Evolutionary conservation across 2,797 vertebrate genomes (phyloP).

Genomic region (Paratrypauchen microcephalus): DNA sequence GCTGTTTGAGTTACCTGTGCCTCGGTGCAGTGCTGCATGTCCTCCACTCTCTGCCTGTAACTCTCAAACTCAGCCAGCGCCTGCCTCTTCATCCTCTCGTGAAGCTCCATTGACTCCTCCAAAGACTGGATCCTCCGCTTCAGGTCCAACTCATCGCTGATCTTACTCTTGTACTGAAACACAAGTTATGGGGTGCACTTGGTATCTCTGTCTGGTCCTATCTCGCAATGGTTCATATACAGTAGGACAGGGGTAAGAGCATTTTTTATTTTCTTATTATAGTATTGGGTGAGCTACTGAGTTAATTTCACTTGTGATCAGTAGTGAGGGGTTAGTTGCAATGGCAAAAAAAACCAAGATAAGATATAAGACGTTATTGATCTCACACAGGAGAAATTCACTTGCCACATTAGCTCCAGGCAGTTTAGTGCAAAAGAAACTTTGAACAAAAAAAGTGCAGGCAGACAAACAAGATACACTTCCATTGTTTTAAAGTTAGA

Average conservation of each 20-base stretch:
- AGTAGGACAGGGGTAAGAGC: no score
- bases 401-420: no score
- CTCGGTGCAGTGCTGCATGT: slow-evolving; percentile 95
- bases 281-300: no score
- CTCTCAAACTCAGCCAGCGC: slow-evolving; percentile 94
- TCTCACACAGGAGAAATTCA: no score
- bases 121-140: slow-evolving; percentile 92
- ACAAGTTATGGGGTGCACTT: not conserved
- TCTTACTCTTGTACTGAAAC: slow-evolving; percentile 91
- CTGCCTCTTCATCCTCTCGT: slow-evolving; percentile 94
- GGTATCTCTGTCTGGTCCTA: not conserved
- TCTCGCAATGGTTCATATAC: not conserved
- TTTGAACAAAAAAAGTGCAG: no score
- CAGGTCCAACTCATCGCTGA: slow-evolving; percentile 94
- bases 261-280: no score
- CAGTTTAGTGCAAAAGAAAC: no score
- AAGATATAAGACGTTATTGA: no score
- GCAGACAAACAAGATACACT: no score
- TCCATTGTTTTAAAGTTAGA: no score
- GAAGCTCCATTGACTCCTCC: slow-evolving; percentile 94
- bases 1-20: slow-evolving; percentile 72
- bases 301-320: no score
- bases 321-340: not conserved
- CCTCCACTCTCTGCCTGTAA: slow-evolving; percentile 93
- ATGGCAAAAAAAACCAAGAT: no score